phyloP scores from a whole-genome alignment of 1,140 invertebrate genomes.

The Cheumatopsyche charites region DNA sequence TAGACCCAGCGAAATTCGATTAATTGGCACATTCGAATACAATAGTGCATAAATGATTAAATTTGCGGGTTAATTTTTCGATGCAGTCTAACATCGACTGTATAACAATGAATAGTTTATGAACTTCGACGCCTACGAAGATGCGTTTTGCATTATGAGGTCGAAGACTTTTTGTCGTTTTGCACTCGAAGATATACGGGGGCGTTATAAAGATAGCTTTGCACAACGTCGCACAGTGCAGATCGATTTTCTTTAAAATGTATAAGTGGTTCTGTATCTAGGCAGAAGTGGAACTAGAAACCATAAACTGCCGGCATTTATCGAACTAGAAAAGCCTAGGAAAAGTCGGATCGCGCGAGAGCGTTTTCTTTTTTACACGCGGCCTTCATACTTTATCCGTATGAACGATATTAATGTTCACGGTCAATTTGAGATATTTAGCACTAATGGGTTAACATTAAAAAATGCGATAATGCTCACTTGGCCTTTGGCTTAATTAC shows the following conservation, averaged over 20 bases:
- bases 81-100: too few species aligned
- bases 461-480: too few species aligned
- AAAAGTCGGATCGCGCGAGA: conserved; percentile 1
- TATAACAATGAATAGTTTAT: background rate
- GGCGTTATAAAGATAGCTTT: conserved; percentile 16
- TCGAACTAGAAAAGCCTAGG: conserved; percentile 10
- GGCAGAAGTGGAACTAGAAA: conserved; percentile 20
- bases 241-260: conserved; percentile 15
- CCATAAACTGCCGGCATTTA: background rate
- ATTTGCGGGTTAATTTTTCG: too few species aligned
- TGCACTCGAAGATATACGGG: background rate
- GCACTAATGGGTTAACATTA: too few species aligned
- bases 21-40: too few species aligned
- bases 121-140: background rate
- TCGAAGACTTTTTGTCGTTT: conserved; percentile 16
- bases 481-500: too few species aligned
- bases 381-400: too few species aligned
- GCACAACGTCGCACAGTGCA: background rate
- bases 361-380: too few species aligned
- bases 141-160: conserved; percentile 28
- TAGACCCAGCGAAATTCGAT: too few species aligned
- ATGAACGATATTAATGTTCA: too few species aligned
- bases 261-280: background rate
- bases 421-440: too few species aligned
- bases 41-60: too few species aligned